Evolutionary conservation across 1,140 invertebrate genomes (phyloP).

Genomic region (Diabrotica virgifera): DNA sequence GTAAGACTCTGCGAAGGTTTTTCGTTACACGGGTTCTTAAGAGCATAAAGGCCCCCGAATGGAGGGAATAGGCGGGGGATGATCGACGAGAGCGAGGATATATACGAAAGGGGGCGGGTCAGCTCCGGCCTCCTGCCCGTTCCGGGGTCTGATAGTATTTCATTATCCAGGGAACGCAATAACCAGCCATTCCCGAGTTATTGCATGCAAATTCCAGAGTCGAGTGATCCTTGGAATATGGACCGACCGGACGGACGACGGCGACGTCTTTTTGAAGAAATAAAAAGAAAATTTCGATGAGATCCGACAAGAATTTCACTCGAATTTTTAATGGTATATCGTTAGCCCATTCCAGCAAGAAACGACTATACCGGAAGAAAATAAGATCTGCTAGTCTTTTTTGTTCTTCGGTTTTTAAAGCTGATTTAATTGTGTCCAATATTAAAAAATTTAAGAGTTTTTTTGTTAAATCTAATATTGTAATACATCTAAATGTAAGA

Average conservation of each 20-base stretch:
- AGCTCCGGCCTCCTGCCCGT: too few species aligned
- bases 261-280: background rate
- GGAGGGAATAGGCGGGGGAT: background rate
- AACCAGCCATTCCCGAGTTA: slow-evolving; percentile 2
- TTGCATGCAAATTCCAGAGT: background rate
- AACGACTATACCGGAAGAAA: background rate
- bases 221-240: slow-evolving; percentile 1
- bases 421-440: too few species aligned
- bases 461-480: too few species aligned
- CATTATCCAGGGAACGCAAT: slow-evolving; percentile 11
- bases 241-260: background rate
- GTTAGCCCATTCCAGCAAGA: background rate
- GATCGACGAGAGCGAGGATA: background rate
- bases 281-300: background rate
- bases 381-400: too few species aligned
- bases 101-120: slow-evolving; percentile 5
- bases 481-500: too few species aligned
- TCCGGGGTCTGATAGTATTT: background rate
- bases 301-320: background rate
- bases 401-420: too few species aligned
- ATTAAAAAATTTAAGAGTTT: too few species aligned
- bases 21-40: slow-evolving; percentile 11
- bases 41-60: slow-evolving; percentile 6
- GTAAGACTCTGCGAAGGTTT: slow-evolving; percentile 7
- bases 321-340: slow-evolving; percentile 3